Evolutionary conservation across 2,888 invertebrate genomes (phyloP), one percentile per base, ranked within the genome.

Genomic region (Macrophya alboannulata): DNA sequence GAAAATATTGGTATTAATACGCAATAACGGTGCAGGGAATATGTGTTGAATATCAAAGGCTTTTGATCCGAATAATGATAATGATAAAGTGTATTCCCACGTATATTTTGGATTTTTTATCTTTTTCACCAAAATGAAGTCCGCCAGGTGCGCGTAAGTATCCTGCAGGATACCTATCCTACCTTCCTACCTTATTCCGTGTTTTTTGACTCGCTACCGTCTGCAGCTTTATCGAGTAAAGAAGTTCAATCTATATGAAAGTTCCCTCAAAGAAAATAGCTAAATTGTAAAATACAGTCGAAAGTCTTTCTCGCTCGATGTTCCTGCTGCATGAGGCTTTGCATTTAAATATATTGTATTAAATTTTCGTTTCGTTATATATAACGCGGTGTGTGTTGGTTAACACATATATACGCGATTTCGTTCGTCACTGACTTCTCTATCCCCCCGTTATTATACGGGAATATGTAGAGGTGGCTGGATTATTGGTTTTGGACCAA

Each of bases 401-500:
- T 68, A 15, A 17, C 31, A 9, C 17, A 17, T 12, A 31, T 25
- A n/a, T n/a, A n/a, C 17, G 40, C 21, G 37, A 6, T 62, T 51
- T n/a, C 51, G 21, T 62, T 40, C 59, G 21, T 81, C 21, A 37
- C 37, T 81, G 62, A 43, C 21, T 62, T 12, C 4, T 74, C 72
- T 74, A 21, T 40, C 43, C 31, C 31, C n/a, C 10, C 79, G 40
- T 59, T 25, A 31, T 77, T 40, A 40, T n/a, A 37, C 37, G 71
- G 17, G 31, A n/a, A 17, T 15, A 62, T 21, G 62, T 81, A 40
- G 59, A 81, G 48, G 40, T 62, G 68, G 15, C 31, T 55, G 77
- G 68, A 83, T 83, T 83, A 83, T 83, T 48, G 43, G 45, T 83
- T 83, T 68, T 68, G 68, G 68, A 83, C 83, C 65, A 83, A 81